phyloP scores from a whole-genome alignment of 1,140 invertebrate genomes.

The Piezodorus guildinii region DNA sequence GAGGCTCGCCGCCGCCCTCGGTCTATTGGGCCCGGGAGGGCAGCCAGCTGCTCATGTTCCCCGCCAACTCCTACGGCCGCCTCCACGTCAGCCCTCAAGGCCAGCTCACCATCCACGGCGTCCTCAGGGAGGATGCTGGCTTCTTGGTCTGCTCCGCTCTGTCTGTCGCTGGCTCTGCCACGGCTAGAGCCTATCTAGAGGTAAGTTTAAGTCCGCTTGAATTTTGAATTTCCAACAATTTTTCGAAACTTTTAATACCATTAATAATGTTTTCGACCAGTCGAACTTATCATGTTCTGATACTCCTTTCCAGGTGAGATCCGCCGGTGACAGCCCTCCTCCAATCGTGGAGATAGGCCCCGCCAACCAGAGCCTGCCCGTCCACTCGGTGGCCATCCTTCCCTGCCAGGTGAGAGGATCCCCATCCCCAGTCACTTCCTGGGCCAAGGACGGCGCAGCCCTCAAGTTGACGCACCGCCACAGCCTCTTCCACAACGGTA shows the following conservation, averaged over 20 bases:
- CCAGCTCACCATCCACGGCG: constrained; percentile 59
- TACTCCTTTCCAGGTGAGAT: constrained; percentile 44
- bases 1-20: constrained; percentile 73
- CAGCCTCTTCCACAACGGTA: constrained; percentile 47
- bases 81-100: constrained; percentile 63
- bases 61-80: constrained; percentile 62
- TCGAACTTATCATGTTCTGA: neutral
- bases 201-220: constrained; percentile 32
- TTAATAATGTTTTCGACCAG: too few species aligned
- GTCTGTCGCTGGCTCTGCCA: constrained; percentile 70
- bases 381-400: constrained; percentile 64
- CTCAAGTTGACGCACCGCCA: constrained; percentile 37
- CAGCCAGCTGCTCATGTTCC: constrained; percentile 72
- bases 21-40: constrained; percentile 82
- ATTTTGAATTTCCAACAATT: too few species aligned
- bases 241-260: too few species aligned
- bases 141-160: constrained; percentile 79
- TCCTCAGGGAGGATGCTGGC: constrained; percentile 68
- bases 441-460: constrained; percentile 53
- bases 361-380: constrained; percentile 79
- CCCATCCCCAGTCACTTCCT: constrained; percentile 57
- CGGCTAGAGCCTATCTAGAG: constrained; percentile 63
- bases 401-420: constrained; percentile 68
- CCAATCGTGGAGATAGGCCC: constrained; percentile 83
- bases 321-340: constrained; percentile 50